Evolutionary conservation across 2,888 invertebrate species (phyloP).

Genomic region (Herminia tarsipennalis): DNA sequence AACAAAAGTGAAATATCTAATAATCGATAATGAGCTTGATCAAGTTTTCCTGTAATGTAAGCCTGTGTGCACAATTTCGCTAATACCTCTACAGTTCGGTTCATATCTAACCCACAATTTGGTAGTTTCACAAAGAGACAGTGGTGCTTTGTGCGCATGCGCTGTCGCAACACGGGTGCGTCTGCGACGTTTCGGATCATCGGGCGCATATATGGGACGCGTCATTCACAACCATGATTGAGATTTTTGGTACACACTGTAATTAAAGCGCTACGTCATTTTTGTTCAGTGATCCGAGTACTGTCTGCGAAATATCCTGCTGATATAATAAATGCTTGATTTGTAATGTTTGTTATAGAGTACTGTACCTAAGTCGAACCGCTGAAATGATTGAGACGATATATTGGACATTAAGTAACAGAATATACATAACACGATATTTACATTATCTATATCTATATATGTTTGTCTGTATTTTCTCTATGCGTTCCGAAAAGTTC

Average conservation of each 20-base stretch:
- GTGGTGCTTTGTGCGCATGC: slow-evolving; percentile 50
- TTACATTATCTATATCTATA: too few relatives aligned
- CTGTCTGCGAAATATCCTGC: slow-evolving; percentile 13
- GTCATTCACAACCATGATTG: slow-evolving; percentile 59
- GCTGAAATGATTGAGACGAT: too few relatives aligned
- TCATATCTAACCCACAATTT: slow-evolving; percentile 5
- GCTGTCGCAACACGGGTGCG: slow-evolving; percentile 62
- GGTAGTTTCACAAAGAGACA: slow-evolving; percentile 56
- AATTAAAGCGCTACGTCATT: slow-evolving; percentile 40
- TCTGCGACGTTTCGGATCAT: slow-evolving; percentile 65
- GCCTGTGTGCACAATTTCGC: not conserved
- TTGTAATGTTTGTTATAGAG: too few relatives aligned
- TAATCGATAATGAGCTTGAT: too few relatives aligned
- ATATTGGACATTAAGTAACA: too few relatives aligned
- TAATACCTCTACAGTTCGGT: slow-evolving; percentile 11
- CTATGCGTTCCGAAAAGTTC: too few relatives aligned
- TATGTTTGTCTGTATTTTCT: too few relatives aligned
- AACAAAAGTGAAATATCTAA: too few relatives aligned
- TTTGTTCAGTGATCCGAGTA: slow-evolving; percentile 34
- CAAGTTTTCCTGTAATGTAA: too few relatives aligned
- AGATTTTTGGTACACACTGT: slow-evolving; percentile 45
- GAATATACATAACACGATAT: too few relatives aligned
- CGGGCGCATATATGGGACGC: slow-evolving; percentile 60
- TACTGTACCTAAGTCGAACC: too few relatives aligned
- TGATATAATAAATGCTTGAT: slow-evolving; percentile 3